phyloP scores from a whole-genome alignment of 2,113 vertebrate species.

The Sander lucioperca region DNA sequence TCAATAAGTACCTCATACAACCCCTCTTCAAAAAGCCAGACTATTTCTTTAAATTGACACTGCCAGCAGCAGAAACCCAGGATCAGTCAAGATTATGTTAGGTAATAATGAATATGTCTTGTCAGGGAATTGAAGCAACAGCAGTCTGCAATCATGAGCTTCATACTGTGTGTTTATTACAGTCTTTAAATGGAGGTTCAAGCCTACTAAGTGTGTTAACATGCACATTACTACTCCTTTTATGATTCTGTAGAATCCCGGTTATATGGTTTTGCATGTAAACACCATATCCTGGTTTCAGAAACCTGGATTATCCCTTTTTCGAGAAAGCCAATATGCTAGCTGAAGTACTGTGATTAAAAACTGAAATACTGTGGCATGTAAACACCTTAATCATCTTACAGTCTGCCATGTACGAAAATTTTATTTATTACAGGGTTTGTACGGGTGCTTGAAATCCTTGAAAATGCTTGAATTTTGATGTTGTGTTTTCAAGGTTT shows the following conservation, averaged over 20 bases:
- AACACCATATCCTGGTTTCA: background rate
- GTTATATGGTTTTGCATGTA: background rate
- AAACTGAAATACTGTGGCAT: background rate
- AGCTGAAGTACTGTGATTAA: background rate
- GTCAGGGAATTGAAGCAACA: constrained; percentile 6
- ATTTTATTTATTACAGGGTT: background rate
- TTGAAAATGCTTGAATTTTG: too few relatives aligned
- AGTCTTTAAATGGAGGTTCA: constrained; percentile 6
- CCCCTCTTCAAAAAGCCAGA: too few relatives aligned
- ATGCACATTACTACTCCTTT: background rate
- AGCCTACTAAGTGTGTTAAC: background rate
- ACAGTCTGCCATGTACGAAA: background rate
- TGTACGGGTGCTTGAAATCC: too few relatives aligned
- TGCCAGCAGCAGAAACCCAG: constrained; percentile 3
- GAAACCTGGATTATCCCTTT: background rate
- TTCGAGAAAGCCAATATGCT: background rate
- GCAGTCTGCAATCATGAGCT: constrained; percentile 8
- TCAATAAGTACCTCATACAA: too few relatives aligned
- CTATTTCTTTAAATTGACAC: background rate
- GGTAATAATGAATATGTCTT: constrained; percentile 22
- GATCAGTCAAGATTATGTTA: constrained; percentile 25
- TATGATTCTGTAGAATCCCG: background rate
- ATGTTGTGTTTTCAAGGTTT: too few relatives aligned
- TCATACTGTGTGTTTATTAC: background rate
- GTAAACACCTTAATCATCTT: background rate